Percentiles rank a stretch among this genome's conserved stretches.
Conservation (phyloP, 2,113 vertebrate genomes). For the Oryzias curvinotus region DNA sequence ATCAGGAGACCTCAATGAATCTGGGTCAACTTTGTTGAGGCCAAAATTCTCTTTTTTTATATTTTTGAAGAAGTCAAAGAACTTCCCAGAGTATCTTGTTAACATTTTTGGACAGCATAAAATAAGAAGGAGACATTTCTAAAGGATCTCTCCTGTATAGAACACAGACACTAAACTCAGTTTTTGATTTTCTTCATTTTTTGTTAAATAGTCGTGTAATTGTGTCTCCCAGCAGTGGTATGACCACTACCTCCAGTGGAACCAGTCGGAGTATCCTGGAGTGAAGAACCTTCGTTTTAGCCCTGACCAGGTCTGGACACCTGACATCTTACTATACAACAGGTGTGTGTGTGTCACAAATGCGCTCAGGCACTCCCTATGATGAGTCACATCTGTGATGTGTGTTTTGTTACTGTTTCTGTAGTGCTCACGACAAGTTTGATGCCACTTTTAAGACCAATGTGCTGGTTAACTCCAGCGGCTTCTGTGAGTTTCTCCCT, state of each 20-base stretch:
- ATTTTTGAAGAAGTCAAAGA: too few relatives aligned
- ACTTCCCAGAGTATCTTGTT: too few relatives aligned
- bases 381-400: conserved; percentile 7
- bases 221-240: conserved; percentile 76
- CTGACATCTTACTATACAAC: conserved; percentile 82
- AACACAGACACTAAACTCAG: too few relatives aligned
- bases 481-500: conserved; percentile 82
- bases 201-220: conserved; percentile 3
- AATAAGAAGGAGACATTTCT: too few relatives aligned
- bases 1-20: conserved; percentile 1
- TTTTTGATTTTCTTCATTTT: neutral
- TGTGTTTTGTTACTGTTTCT: neutral
- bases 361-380: neutral
- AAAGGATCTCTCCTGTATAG: too few relatives aligned
- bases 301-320: conserved; percentile 80
- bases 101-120: too few relatives aligned
- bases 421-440: conserved; percentile 82
- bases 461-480: conserved; percentile 82
- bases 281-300: conserved; percentile 81
- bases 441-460: conserved; percentile 82
- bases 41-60: neutral
- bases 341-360: conserved; percentile 61
- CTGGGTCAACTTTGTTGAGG: conserved; percentile 5
- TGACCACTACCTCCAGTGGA: conserved; percentile 83
- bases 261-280: conserved; percentile 81